Base-by-base conservation (phyloP, 1,140 invertebrate species). In the Archegozetes longisetosus region DNA sequence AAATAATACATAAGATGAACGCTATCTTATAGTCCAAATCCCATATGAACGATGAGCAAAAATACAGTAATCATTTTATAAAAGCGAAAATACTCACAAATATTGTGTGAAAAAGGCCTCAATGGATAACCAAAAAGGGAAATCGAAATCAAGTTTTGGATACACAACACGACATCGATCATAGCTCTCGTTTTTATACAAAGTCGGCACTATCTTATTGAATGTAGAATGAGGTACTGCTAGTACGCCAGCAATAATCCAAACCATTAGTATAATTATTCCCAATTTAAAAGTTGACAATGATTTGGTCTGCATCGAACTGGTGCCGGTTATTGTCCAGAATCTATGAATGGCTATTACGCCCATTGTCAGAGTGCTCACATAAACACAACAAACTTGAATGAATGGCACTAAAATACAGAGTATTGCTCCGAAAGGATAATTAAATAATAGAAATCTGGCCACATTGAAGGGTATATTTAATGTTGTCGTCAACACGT, bases 401-500 rank as follows among this genome's bases (percentile, higher is more conserved):
- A 77, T 72, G 24, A 76, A 72, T 22, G 76, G 76, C n/a, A 77
- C 70, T 23, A 75, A 57, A n/a, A 71, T 69, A 62, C 77, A 79
- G 55, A 78, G 64, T 12, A 73, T 63, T 3, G 58, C 28, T 0
- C 75, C 75, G 60, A 77, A 76, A 0, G 71, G 70, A 75, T 75
- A 76, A 46, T 75, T 70, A 9, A 65, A 62, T 26, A 67, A 50
- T 14, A 71, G 63, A 1, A 69, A 65, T 24, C 71, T 62, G 0
- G 67, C 66, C 6, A 71, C 64, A 62, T 70, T 73, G 65, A 88
- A 88, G 1, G 87, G 87, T n/a, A 90, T 81, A 68, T 87, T 90
- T 61, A 90, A 81, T 1, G 88, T 64, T 0, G 85, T 82, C 79
- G 90, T 87, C 27, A 88, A 71, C 22, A 91, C 80, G 68, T 91